Evolutionary conservation across 2,113 vertebrate genomes (phyloP), one percentile per base, ranked within the genome.

Genomic region (Egretta garzetta): DNA sequence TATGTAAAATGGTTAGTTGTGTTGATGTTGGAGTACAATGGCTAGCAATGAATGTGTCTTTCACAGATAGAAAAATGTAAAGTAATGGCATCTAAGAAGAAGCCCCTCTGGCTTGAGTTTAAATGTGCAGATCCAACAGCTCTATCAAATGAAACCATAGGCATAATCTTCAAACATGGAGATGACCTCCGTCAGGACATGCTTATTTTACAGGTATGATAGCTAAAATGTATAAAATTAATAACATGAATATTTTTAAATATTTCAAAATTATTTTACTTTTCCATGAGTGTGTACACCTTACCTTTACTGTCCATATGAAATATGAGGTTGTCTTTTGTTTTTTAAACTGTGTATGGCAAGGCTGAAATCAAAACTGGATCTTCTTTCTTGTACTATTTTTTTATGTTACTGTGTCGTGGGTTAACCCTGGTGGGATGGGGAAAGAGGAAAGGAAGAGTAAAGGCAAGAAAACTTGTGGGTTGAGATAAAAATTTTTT

Each of bases 21-120:
- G 23, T 76, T 59, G 66, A 26, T 56, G 30, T 27, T 87, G 53
- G 26, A 59, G 19, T 55, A 32, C 4, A 30, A 16, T 59, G n/a
- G 32, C 47, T 94, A 92, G 26, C 27, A 50, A 27, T 87, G 28
- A 79, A 76, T 1, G 0, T 77, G 75, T 96, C 56, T 86, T 88
- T 97, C 93, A 56, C 97, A 99, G 99, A 99, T 99, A 81, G 99
- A 99, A 92, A 99, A 99, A 97, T 99, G 99, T 93, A 99, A 99
- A 98, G 99, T 99, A 68, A 99, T 99, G 99, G 99, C 99, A 1
- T 99, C 99, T 47, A 99, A 99, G 98, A 99, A 99, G 98, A 99
- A 99, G 68, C 99, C 99, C 0, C 97, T 99, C 73, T 99, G 99
- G 99, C 99, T 99, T 74, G 99, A 99, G 97, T 99, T 99, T 92